These are phyloP conservation scores for Chironomus tentans DNA, from an alignment of 2,888 invertebrate genomes.

Conservation along the genomic window DNA sequence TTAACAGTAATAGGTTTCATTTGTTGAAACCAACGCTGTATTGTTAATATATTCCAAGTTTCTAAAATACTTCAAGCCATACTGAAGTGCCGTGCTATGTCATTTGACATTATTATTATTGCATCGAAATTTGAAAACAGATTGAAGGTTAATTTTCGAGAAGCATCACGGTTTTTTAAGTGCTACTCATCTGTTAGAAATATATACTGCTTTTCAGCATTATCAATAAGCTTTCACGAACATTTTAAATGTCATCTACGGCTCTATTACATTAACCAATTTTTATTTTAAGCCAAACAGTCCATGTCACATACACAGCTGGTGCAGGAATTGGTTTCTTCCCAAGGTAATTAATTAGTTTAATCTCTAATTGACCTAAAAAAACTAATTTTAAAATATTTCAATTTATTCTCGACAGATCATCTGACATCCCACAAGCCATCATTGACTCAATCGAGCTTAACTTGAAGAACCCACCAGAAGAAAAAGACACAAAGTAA, in stretches of 20 bases:
- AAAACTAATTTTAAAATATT: not conserved
- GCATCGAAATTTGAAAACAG: too few relatives aligned
- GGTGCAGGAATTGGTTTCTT: conserved; percentile 24
- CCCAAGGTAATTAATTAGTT: not conserved
- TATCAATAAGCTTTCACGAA: too few relatives aligned
- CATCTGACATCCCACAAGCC: conserved; percentile 9
- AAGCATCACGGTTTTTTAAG: too few relatives aligned
- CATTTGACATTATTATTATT: too few relatives aligned
- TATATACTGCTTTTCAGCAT: too few relatives aligned
- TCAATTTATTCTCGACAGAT: not conserved
- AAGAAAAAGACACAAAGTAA: not conserved
- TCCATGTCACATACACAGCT: conserved; percentile 15
- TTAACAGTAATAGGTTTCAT: too few relatives aligned
- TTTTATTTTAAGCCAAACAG: not conserved
- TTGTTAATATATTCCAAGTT: not conserved
- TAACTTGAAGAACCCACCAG: conserved; percentile 25
- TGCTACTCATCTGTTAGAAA: too few relatives aligned
- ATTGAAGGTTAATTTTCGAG: too few relatives aligned
- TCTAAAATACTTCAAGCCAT: not conserved
- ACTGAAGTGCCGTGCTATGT: too few relatives aligned
- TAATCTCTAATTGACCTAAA: not conserved
- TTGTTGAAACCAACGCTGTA: not conserved
- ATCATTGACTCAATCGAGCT: conserved; percentile 17
- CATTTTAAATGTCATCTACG: too few relatives aligned
- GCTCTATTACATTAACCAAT: not conserved